Evolutionary conservation across 2,888 invertebrate genomes (phyloP), one percentile per base, ranked within the genome.

Genomic region (Brassicogethes aeneus): DNA sequence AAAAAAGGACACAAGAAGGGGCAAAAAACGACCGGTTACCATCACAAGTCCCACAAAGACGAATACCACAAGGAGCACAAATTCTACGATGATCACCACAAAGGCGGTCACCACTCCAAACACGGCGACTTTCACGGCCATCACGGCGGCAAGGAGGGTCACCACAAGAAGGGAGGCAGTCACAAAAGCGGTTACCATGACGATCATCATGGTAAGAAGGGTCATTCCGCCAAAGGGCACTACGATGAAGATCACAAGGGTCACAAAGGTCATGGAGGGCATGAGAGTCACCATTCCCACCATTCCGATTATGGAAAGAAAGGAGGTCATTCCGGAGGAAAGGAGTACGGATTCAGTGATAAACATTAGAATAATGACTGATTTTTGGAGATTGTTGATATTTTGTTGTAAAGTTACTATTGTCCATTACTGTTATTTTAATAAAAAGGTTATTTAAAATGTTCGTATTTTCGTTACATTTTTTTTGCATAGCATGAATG

Each of bases 1-100:
- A 85, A 86, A 59, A 85, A 85, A 55, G 85, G 85, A 1, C 86
- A 86, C 65, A 87, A 87, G 57, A 87, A 87, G 56, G 87, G 85
- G 2, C 83, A 85, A 45, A 85, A 87, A 57, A 83, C 85, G 13
- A 77, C 84, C 45, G 87, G 87, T 10, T 87, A 79, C 64, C 87
- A 88, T 57, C 83, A 87, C 64, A 85, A 86, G 58, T 82, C 83
- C 34, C 84, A 87, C 65, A 88, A 88, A 61, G 87, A 88, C 57
- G 88, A 88, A 61, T 87, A 82, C 60, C 80, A 85, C 56, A 87
- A 87, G 64, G 82, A 85, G 59, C 85, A 86, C 64, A 86, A 87
- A 64, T 88, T 88, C 72, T 88, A 87, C 67, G 87, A 88, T 60
- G 86, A 88, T 62, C 81, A 80, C 64, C 84, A 87, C 65, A 85